phyloP scores from a whole-genome alignment of 1,140 invertebrate genomes.

The Camponotus vicinus region DNA sequence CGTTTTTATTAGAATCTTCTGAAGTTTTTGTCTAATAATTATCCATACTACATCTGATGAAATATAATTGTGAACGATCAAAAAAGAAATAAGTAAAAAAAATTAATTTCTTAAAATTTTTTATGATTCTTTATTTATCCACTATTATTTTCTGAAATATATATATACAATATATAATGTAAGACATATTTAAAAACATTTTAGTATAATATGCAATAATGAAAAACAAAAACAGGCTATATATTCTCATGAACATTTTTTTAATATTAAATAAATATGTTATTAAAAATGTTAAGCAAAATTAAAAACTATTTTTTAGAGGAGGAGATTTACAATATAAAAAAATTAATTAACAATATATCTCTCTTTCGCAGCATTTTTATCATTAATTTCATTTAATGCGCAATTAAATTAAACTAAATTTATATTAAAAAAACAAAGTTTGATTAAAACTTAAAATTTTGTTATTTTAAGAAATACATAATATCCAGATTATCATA shows the following conservation, averaged over 20 bases:
- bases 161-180: neutral
- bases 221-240: neutral
- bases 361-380: neutral
- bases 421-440: constrained; percentile 8
- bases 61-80: neutral
- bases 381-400: neutral
- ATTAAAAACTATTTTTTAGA: neutral
- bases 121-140: too few relatives aligned
- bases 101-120: neutral
- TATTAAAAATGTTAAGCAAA: neutral
- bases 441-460: neutral
- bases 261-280: neutral
- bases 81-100: neutral
- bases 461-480: neutral
- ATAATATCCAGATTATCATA: neutral
- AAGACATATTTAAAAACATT: neutral
- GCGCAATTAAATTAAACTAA: neutral
- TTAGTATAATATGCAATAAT: neutral
- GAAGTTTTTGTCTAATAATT: neutral
- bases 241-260: neutral
- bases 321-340: neutral
- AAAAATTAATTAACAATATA: neutral
- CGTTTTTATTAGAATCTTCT: neutral
- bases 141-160: neutral
- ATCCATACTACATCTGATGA: neutral